These are phyloP conservation scores for Pelmatolapia mariae DNA, from an alignment of 2,113 vertebrate genomes.

Conservation along the genomic window DNA sequence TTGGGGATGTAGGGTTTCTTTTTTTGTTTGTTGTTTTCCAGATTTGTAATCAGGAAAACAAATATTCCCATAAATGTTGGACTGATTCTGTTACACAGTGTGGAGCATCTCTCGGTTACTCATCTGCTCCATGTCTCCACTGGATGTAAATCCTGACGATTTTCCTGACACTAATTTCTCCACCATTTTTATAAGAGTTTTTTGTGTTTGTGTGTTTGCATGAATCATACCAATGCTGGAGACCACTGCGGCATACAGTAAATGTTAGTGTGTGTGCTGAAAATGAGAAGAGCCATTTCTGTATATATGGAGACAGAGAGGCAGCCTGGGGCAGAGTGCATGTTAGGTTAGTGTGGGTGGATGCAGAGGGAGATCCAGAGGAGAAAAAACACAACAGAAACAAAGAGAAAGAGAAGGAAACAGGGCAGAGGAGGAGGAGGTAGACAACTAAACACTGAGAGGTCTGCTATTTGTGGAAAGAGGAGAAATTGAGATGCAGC, in stretches of 20 bases:
- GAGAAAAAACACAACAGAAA: neutral
- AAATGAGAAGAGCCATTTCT: constrained; percentile 6
- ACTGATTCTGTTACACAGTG: neutral
- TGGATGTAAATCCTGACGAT: neutral
- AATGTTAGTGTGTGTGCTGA: neutral
- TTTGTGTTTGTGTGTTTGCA: neutral
- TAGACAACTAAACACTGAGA: neutral
- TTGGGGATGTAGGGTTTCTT: neutral
- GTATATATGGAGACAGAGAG: constrained; percentile 13
- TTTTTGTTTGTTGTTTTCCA: neutral
- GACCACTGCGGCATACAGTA: constrained; percentile 14
- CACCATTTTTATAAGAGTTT: neutral
- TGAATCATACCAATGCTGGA: constrained; percentile 10
- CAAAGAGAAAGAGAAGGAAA: neutral
- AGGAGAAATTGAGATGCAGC: neutral
- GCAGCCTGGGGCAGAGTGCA: constrained; percentile 44
- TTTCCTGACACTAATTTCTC: neutral
- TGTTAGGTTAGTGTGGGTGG: constrained; percentile 58
- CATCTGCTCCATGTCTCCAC: neutral
- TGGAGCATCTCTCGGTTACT: neutral
- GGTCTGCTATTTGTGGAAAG: neutral
- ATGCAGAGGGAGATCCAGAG: constrained; percentile 22
- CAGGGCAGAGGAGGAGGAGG: neutral
- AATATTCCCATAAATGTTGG: neutral
- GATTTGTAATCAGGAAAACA: neutral